phyloP scores from a whole-genome alignment of 2,113 vertebrate genomes.

The Spilogale gracilis region DNA sequence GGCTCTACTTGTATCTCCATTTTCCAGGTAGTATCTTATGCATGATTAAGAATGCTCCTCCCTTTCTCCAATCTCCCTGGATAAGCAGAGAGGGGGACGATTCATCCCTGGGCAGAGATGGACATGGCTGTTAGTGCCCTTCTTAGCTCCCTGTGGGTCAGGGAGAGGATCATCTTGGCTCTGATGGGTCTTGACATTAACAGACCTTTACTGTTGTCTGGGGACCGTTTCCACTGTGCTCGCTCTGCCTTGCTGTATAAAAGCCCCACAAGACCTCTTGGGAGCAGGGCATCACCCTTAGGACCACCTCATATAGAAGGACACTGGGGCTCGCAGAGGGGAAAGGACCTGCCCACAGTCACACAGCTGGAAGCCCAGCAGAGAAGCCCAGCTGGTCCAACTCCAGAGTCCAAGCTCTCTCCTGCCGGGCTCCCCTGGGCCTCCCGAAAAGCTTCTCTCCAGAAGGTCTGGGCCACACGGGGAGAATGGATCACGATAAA shows the following conservation, averaged over 20 bases:
- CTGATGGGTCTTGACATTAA: not conserved
- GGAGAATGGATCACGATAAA: not conserved
- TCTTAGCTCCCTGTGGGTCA: not conserved
- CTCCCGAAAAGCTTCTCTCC: not conserved
- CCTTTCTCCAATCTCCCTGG: not conserved
- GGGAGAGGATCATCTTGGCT: not conserved
- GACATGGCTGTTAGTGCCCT: fast-evolving
- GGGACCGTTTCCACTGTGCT: not conserved
- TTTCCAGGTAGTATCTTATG: not conserved
- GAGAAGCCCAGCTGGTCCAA: not conserved
- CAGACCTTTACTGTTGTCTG: not conserved
- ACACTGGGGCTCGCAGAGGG: not conserved
- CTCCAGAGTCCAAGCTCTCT: not conserved
- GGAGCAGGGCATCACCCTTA: too few relatives aligned
- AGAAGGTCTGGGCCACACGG: not conserved
- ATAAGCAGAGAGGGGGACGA: not conserved
- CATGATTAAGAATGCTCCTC: not conserved
- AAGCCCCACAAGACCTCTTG: not conserved
- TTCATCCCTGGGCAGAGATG: not conserved
- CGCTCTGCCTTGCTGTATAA: not conserved
- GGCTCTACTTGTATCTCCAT: not conserved
- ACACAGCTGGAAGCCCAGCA: not conserved
- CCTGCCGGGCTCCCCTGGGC: not conserved
- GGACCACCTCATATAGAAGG: not conserved
- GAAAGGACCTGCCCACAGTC: not conserved